Conservation (phyloP, 2,797 vertebrate genomes). For the Picus viridis region DNA sequence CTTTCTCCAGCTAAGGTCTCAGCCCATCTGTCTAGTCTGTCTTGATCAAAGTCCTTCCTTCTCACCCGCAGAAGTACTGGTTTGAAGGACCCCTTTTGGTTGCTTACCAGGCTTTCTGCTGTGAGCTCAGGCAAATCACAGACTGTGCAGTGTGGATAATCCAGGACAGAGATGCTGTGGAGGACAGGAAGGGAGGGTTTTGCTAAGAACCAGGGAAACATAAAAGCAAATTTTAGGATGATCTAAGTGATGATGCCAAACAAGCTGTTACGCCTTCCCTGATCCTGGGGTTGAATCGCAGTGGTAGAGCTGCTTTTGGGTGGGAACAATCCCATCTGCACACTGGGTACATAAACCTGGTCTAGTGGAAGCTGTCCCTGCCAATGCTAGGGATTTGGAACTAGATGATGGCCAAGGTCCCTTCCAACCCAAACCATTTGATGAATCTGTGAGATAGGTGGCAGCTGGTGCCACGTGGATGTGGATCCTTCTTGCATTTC, state of each 20-base stretch:
- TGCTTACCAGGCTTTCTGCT: conserved; percentile 93
- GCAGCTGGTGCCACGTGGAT: rapidly evolving
- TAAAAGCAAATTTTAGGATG: rapidly evolving
- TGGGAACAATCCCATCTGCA: neutral
- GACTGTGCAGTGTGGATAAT: conserved; percentile 91
- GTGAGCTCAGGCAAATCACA: conserved; percentile 94
- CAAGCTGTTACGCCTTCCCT: neutral
- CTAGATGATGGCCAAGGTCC: too few species aligned
- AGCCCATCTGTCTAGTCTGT: too few species aligned
- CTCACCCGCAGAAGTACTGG: rapidly evolving
- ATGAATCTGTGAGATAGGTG: too few species aligned
- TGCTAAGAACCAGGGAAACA: neutral
- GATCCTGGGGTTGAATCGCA: neutral
- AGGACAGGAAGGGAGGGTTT: neutral
- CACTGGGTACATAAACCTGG: too few species aligned
- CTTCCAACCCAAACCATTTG: too few species aligned
- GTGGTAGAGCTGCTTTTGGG: neutral
- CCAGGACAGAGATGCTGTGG: conserved; percentile 89
- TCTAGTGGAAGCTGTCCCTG: too few species aligned
- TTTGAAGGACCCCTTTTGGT: neutral
- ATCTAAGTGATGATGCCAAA: neutral
- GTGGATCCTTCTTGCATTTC: neutral
- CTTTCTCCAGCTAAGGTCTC: neutral
- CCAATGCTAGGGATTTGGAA: too few species aligned
- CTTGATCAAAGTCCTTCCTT: neutral